phyloP scores from a whole-genome alignment of 2,888 invertebrate genomes.

The Hypercompe scribonia region DNA sequence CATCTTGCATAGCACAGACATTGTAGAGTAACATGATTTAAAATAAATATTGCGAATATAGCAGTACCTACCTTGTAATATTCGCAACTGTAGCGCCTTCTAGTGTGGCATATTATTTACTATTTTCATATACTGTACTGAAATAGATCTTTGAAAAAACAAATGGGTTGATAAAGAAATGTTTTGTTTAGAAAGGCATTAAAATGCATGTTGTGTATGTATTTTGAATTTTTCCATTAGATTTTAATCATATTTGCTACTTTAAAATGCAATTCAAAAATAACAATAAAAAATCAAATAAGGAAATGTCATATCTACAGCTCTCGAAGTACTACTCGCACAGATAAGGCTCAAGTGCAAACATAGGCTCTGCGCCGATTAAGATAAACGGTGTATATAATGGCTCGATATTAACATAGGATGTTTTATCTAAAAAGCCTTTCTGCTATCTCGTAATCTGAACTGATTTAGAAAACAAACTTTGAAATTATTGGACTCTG shows the following conservation, averaged over 20 bases:
- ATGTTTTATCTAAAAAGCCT: conserved; percentile 45
- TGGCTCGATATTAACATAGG: conserved; percentile 21
- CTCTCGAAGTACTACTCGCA: conserved; percentile 31
- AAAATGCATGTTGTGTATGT: too few relatives aligned
- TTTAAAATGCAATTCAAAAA: not conserved
- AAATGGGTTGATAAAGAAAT: too few relatives aligned
- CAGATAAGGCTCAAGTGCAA: conserved; percentile 46
- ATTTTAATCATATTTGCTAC: not conserved
- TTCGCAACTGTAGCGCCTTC: not conserved
- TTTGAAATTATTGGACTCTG: conserved; percentile 18
- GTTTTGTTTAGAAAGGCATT: too few relatives aligned
- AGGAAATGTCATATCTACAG: conserved; percentile 17
- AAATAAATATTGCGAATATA: not conserved
- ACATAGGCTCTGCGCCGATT: conserved; percentile 42
- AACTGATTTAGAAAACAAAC: conserved; percentile 24
- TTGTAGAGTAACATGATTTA: not conserved
- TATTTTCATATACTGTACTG: too few relatives aligned
- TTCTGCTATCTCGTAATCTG: conserved; percentile 32
- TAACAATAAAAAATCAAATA: conserved; percentile 2
- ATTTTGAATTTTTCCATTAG: too few relatives aligned
- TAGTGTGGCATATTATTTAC: too few relatives aligned
- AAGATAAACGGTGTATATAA: conserved; percentile 35
- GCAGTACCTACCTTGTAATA: not conserved
- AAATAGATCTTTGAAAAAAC: too few relatives aligned
- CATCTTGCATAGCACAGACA: not conserved